phyloP scores from a whole-genome alignment of 2,113 vertebrate genomes.

The Capreolus pygargus region DNA sequence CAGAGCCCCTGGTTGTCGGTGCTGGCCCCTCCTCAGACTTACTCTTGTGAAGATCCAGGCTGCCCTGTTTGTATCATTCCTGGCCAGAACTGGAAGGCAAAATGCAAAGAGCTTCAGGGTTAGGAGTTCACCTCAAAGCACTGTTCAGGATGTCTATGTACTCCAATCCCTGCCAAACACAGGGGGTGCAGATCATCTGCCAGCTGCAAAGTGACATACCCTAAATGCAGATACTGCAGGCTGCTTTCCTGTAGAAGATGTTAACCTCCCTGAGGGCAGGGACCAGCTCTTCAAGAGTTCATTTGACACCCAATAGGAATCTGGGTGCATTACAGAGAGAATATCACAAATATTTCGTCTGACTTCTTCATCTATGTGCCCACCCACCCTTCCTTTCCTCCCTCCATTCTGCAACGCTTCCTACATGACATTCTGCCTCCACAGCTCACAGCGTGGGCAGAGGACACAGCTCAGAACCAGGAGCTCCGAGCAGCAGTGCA shows the following conservation, averaged over 20 bases:
- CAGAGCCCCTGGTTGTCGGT: not conserved
- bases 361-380: not conserved
- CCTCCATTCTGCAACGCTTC: not conserved
- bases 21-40: slow-evolving; percentile 78
- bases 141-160: not conserved
- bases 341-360: not conserved
- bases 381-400: not conserved
- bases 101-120: slow-evolving; percentile 46
- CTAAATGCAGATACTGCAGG: not conserved
- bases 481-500: not conserved
- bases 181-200: not conserved
- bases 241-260: not conserved
- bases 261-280: not conserved
- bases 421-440: not conserved
- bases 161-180: not conserved
- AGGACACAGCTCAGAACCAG: not conserved
- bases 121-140: not conserved
- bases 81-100: slow-evolving; percentile 93
- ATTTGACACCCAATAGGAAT: not conserved
- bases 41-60: slow-evolving; percentile 99
- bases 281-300: not conserved
- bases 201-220: not conserved
- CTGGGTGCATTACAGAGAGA: not conserved
- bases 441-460: not conserved
- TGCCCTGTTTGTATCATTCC: slow-evolving; percentile 97